Evolutionary conservation across 2,888 invertebrate genomes (phyloP).

Genomic region (Netelia fuscicornis): DNA sequence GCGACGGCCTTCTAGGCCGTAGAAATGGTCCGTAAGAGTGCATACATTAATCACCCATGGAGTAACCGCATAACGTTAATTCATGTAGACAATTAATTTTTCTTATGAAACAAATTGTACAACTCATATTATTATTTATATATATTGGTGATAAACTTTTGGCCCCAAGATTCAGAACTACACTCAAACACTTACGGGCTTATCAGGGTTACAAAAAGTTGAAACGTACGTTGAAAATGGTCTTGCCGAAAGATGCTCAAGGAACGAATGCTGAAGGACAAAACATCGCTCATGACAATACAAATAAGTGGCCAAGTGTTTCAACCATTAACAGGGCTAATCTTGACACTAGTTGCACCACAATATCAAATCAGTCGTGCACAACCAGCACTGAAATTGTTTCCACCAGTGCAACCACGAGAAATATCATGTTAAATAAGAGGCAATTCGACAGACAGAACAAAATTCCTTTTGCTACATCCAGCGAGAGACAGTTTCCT

Average conservation of each 20-base stretch:
- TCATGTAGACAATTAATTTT: no score
- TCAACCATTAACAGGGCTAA: slow-evolving; percentile 76
- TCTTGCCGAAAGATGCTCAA: slow-evolving; percentile 22
- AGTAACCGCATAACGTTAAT: no score
- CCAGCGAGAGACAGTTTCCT: slow-evolving; percentile 73
- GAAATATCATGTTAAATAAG: slow-evolving; percentile 67
- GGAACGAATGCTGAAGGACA: slow-evolving; percentile 49
- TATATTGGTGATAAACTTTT: neutral
- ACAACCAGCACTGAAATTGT: slow-evolving; percentile 76
- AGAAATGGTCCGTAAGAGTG: no score
- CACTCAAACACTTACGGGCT: slow-evolving; percentile 73
- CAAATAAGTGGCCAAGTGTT: slow-evolving; percentile 69
- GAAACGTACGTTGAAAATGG: slow-evolving; percentile 73
- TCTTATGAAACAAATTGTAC: neutral
- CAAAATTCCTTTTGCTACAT: slow-evolving; percentile 69
- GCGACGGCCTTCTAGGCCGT: no score
- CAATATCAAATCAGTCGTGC: slow-evolving; percentile 64
- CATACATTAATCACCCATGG: no score
- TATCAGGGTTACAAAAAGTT: slow-evolving; percentile 77
- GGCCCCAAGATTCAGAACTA: slow-evolving; percentile 66
- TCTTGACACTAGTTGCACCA: slow-evolving; percentile 67
- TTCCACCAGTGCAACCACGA: slow-evolving; percentile 77
- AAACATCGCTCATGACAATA: slow-evolving; percentile 27
- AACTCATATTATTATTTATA: neutral
- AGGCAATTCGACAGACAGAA: slow-evolving; percentile 16